Evolutionary conservation across 2,888 invertebrate species (phyloP).

Genomic region (Achlya flavicornis): DNA sequence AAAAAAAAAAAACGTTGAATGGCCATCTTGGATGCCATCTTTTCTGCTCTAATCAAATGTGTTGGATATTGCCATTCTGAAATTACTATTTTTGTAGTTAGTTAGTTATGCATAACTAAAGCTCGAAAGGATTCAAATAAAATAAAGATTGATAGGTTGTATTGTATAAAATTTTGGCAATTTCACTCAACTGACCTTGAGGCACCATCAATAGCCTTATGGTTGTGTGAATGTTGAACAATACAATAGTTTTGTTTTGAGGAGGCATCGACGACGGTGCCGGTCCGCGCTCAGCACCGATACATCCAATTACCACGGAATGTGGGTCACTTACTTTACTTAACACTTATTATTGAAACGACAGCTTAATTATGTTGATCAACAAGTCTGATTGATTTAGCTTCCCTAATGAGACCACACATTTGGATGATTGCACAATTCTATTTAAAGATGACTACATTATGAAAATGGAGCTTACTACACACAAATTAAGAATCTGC

Average conservation of each 20-base stretch:
- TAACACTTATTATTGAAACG: constrained; percentile 29
- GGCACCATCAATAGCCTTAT: neutral
- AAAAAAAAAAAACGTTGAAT: too few relatives aligned
- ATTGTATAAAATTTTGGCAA: neutral
- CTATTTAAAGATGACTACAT: neutral
- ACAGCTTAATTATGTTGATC: constrained; percentile 27
- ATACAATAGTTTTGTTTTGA: constrained; percentile 8
- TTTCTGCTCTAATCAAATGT: too few relatives aligned
- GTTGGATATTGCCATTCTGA: too few relatives aligned
- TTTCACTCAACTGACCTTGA: neutral
- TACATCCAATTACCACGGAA: constrained; percentile 35
- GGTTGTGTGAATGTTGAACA: neutral
- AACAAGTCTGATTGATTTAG: neutral
- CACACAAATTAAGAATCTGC: neutral
- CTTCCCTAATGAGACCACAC: constrained; percentile 5
- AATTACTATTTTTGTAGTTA: too few relatives aligned
- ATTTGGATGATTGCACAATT: neutral
- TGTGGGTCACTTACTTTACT: constrained; percentile 39
- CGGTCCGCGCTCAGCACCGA: constrained; percentile 15
- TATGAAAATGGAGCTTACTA: neutral
- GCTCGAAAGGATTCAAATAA: too few relatives aligned
- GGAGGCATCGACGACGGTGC: constrained; percentile 6
- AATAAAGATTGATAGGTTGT: too few relatives aligned
- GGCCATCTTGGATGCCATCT: too few relatives aligned
- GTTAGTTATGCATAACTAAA: too few relatives aligned